Conservation (phyloP, 35 echinoderm and acorn worm species). For the Ptychodera flava region DNA sequence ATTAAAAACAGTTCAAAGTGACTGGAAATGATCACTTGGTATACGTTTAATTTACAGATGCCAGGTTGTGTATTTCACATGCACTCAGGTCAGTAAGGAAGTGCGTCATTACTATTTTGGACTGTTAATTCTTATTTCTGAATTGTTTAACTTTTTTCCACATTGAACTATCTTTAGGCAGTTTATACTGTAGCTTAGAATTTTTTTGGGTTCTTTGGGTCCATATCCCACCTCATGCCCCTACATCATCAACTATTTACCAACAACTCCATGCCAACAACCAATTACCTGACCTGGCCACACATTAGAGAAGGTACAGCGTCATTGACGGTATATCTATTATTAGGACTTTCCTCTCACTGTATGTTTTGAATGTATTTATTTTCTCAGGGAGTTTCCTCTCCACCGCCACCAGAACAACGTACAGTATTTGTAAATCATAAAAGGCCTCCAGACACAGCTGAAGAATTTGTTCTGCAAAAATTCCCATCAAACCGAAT, state of each 20-base stretch:
- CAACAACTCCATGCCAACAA: background rate
- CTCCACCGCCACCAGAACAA: constrained; percentile 31
- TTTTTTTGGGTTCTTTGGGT: background rate
- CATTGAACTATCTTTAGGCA: too few relatives aligned
- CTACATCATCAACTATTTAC: background rate
- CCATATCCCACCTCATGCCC: background rate
- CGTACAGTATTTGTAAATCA: constrained; percentile 53
- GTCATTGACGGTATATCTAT: background rate
- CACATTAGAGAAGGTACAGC: background rate
- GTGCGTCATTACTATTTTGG: too few relatives aligned
- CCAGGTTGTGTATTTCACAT: too few relatives aligned
- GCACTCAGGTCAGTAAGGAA: too few relatives aligned
- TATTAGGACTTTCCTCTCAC: background rate
- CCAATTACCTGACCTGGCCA: background rate
- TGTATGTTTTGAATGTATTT: background rate
- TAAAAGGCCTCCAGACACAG: constrained; percentile 16
- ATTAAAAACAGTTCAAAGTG: too few relatives aligned
- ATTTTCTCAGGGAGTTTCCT: constrained; percentile 22
- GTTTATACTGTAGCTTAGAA: too few relatives aligned
- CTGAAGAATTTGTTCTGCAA: constrained; percentile 53
- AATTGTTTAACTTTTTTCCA: too few relatives aligned
- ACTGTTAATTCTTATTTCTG: too few relatives aligned
- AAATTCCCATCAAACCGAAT: constrained; percentile 79
- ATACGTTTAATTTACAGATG: too few relatives aligned
- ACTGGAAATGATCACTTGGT: too few relatives aligned